phyloP scores from a whole-genome alignment of 2,888 invertebrate species.

The Meiosimyza platycephala region DNA sequence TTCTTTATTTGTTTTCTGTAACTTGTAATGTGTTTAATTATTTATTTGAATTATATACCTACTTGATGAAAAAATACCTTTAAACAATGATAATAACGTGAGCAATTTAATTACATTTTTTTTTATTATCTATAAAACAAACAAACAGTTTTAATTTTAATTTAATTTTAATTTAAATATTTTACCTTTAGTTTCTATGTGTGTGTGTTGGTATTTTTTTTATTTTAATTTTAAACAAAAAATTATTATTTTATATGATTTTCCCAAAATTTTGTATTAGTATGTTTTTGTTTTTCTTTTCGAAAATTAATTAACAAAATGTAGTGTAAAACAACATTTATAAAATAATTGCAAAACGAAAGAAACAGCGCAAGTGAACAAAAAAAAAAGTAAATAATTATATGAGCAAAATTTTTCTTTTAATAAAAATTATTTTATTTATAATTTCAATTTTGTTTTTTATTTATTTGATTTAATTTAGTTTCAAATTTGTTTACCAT shows the following conservation, averaged over 20 bases:
- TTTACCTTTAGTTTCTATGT: conserved; percentile 16
- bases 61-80: not conserved
- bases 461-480: conserved; percentile 26
- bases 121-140: not conserved
- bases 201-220: conserved; percentile 26
- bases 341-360: conserved; percentile 15
- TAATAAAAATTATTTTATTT: conserved; percentile 36
- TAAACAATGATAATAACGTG: not conserved
- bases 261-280: conserved; percentile 8
- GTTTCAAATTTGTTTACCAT: conserved; percentile 13
- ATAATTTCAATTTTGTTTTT: conserved; percentile 30
- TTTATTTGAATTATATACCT: conserved; percentile 2
- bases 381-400: conserved; percentile 18
- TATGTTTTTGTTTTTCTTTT: conserved; percentile 25
- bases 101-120: not conserved
- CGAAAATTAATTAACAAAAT: conserved; percentile 25
- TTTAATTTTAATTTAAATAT: not conserved
- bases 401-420: conserved; percentile 27
- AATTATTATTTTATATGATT: conserved; percentile 7
- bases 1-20: conserved; percentile 5
- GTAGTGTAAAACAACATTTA: conserved; percentile 15
- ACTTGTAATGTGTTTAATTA: conserved; percentile 3
- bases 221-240: conserved; percentile 22
- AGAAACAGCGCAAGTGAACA: not conserved
- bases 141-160: too few relatives aligned